phyloP scores from a whole-genome alignment of 1,140 invertebrate species.

The Caenorhabditis inopinata region DNA sequence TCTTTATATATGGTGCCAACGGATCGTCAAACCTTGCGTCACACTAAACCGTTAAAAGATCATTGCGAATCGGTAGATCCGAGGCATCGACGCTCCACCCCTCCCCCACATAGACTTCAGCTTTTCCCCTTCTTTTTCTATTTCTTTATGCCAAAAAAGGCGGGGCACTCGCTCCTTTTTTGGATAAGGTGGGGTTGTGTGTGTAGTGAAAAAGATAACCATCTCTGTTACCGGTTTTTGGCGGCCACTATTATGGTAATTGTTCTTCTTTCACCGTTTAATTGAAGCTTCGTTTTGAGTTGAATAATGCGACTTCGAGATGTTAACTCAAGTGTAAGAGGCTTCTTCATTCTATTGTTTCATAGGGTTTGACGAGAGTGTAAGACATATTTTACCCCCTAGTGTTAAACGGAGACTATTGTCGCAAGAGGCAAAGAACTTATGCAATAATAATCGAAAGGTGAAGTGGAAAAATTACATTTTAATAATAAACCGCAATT shows the following conservation, averaged over 20 bases:
- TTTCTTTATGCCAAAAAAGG: not conserved
- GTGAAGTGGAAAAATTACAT: too few relatives aligned
- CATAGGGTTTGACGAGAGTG: too few relatives aligned
- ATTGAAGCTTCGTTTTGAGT: not conserved
- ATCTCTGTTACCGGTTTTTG: not conserved
- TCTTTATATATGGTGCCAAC: constrained; percentile 27
- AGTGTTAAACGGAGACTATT: too few relatives aligned
- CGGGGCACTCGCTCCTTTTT: not conserved
- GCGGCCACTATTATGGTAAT: constrained; percentile 20
- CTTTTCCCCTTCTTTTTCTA: not conserved
- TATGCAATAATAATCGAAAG: too few relatives aligned
- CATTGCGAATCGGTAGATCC: not conserved
- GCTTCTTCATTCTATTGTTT: not conserved
- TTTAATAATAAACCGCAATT: too few relatives aligned
- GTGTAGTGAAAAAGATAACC: not conserved
- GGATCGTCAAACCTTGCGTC: constrained; percentile 27
- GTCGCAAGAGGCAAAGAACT: too few relatives aligned
- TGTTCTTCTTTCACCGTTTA: too few relatives aligned
- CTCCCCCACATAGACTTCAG: not conserved
- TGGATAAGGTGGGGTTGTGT: not conserved
- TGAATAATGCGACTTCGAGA: not conserved
- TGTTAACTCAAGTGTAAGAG: not conserved
- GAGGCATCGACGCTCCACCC: not conserved
- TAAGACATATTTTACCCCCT: too few relatives aligned
- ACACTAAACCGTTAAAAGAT: not conserved